Conservation (phyloP, 2,113 vertebrate species). For the Chlamydotis undulata region DNA sequence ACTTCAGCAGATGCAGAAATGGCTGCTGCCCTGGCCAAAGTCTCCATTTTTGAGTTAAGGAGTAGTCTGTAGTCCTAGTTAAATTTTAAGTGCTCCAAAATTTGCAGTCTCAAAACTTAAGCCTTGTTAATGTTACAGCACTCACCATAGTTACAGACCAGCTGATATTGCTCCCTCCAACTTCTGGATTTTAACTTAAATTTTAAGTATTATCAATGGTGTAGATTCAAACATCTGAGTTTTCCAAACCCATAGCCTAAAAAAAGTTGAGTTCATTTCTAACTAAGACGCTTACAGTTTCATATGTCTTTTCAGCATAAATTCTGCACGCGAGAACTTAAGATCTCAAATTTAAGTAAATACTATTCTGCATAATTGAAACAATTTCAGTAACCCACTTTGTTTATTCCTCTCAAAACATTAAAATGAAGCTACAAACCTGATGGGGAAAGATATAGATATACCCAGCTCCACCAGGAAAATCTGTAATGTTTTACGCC, state of each 20-base stretch:
- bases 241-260: neutral
- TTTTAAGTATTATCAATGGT: neutral
- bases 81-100: neutral
- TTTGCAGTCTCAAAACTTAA: neutral
- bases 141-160: neutral
- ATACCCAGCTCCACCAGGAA: neutral
- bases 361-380: neutral
- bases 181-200: neutral
- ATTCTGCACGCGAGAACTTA: neutral
- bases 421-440: neutral
- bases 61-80: neutral
- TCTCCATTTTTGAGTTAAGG: neutral
- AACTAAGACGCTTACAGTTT: neutral
- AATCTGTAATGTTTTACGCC: neutral
- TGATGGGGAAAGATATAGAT: neutral
- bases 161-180: neutral
- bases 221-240: neutral
- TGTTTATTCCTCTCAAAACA: neutral
- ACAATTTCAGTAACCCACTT: neutral
- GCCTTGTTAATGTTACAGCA: neutral
- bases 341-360: neutral
- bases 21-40: neutral
- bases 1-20: neutral
- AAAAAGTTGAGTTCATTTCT: neutral
- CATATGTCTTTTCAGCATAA: neutral